These are phyloP conservation scores for Drosophila sordidula DNA, from an alignment of 2,888 invertebrate genomes.

Conservation along the genomic window DNA sequence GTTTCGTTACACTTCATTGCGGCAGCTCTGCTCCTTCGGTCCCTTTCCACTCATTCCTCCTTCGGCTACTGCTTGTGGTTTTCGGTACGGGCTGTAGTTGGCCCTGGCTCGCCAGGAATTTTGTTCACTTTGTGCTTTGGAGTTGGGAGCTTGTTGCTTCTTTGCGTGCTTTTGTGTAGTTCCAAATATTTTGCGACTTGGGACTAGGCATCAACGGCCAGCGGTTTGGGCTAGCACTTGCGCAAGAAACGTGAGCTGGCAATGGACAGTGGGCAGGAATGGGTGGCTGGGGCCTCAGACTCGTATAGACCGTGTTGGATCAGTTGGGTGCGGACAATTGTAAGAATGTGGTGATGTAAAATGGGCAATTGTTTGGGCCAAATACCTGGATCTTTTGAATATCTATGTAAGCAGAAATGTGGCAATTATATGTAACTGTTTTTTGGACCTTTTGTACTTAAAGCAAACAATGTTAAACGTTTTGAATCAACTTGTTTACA, in stretches of 20 bases:
- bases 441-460: background rate
- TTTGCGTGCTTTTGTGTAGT: constrained; percentile 56
- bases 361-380: constrained; percentile 26
- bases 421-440: constrained; percentile 33
- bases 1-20: constrained; percentile 63
- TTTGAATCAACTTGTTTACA: too few relatives aligned
- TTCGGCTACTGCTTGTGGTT: constrained; percentile 1
- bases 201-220: constrained; percentile 1
- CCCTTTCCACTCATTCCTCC: too few relatives aligned
- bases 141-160: constrained; percentile 59
- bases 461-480: background rate
- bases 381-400: constrained; percentile 37
- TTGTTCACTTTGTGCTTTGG: constrained; percentile 52
- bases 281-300: background rate
- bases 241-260: constrained; percentile 29
- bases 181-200: constrained; percentile 62
- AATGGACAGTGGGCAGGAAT: background rate
- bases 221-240: constrained; percentile 25
- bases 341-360: constrained; percentile 33
- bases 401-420: constrained; percentile 30
- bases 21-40: background rate
- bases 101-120: constrained; percentile 61
- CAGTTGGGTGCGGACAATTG: constrained; percentile 24
- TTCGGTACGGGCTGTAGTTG: constrained; percentile 20
- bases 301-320: constrained; percentile 12